These are phyloP conservation scores for Leptopilina boulardi DNA, from an alignment of 1,140 invertebrate species.

Conservation along the genomic window DNA sequence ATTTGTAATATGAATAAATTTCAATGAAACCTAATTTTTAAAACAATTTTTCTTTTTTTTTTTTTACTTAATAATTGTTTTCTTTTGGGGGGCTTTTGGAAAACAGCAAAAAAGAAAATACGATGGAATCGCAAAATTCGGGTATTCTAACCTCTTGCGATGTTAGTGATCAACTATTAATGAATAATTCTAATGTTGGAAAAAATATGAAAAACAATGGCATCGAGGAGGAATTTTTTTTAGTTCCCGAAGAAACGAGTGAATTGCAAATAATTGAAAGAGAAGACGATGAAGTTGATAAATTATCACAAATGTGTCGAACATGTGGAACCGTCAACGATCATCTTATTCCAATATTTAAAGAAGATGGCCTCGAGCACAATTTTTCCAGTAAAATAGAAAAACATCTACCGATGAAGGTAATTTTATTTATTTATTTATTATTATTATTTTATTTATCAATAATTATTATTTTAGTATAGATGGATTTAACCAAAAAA, in stretches of 20 bases:
- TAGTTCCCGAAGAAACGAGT: slow-evolving; percentile 18
- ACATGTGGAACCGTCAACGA: slow-evolving; percentile 76
- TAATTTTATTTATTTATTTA: slow-evolving; percentile 48
- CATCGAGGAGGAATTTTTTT: slow-evolving; percentile 38
- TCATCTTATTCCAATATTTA: slow-evolving; percentile 77
- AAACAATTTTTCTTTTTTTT: no score
- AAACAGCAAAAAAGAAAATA: no score
- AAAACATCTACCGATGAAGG: slow-evolving; percentile 78
- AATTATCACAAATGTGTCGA: slow-evolving; percentile 72
- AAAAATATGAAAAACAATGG: slow-evolving; percentile 34
- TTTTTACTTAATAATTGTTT: no score
- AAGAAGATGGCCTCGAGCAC: slow-evolving; percentile 76
- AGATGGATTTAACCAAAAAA: no score
- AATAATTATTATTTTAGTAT: no score
- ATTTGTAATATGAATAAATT: no score
- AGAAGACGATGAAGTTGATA: neutral
- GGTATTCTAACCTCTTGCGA: slow-evolving; percentile 27
- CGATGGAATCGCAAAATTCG: slow-evolving; percentile 22
- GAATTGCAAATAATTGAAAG: neutral
- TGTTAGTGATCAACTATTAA: slow-evolving; percentile 34
- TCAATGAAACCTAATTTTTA: no score
- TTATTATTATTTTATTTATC: neutral
- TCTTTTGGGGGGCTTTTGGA: no score
- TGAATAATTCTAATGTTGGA: slow-evolving; percentile 37
- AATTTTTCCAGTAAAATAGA: slow-evolving; percentile 78